These are phyloP conservation scores for Phthorimaea operculella DNA, from an alignment of 1,140 invertebrate genomes.

Conservation along the genomic window DNA sequence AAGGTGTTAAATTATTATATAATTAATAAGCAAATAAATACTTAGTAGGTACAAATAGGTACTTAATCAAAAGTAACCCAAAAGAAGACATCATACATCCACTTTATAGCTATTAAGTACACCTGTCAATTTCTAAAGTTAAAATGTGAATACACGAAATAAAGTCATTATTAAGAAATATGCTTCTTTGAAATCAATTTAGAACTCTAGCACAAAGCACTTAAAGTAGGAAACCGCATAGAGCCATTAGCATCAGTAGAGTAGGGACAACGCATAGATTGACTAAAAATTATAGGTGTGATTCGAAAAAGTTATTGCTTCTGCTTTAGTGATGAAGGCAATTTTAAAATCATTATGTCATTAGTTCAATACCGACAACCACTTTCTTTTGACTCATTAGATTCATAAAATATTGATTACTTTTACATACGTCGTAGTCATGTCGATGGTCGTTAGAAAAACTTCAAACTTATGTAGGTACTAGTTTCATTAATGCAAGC, in stretches of 20 bases:
- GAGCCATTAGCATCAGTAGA: neutral
- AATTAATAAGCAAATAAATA: no score
- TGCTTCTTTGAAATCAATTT: constrained; percentile 2
- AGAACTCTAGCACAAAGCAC: neutral
- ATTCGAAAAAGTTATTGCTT: constrained; percentile 9
- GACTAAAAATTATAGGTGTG: constrained; percentile 13
- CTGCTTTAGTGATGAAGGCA: neutral
- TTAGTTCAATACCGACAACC: neutral
- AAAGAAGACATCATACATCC: no score
- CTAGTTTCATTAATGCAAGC: no score
- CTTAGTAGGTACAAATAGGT: no score
- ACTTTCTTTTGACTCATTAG: no score
- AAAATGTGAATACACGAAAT: constrained; percentile 23
- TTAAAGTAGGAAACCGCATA: neutral
- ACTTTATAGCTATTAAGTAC: no score
- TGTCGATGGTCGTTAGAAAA: no score
- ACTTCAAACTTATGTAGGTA: no score
- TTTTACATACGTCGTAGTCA: no score
- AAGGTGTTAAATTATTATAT: no score
- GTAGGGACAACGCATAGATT: neutral
- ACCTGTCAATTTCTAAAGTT: neutral
- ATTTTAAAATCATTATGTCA: constrained; percentile 16
- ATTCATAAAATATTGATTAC: no score
- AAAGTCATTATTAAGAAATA: constrained; percentile 22
- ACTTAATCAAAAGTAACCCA: no score